These are phyloP conservation scores for Neoascia interrupta DNA, from an alignment of 2,888 invertebrate species.

Conservation along the genomic window DNA sequence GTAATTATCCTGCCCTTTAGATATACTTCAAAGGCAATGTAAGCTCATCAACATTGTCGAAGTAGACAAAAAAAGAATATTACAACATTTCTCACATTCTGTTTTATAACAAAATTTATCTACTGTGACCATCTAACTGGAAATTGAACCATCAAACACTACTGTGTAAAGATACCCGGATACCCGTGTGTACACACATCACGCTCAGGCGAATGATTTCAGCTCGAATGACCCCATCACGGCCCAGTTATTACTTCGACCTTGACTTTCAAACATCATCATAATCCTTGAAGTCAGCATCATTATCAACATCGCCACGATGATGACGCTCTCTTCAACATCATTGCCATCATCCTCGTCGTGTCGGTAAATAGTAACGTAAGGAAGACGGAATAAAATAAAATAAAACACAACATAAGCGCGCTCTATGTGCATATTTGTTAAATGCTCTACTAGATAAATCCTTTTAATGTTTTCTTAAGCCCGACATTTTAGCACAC, in stretches of 20 bases:
- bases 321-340: slow-evolving; percentile 25
- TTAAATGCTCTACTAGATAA: slow-evolving; percentile 50
- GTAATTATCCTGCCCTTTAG: too few species aligned
- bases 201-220: slow-evolving; percentile 10
- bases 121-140: not conserved
- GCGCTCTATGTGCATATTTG: slow-evolving; percentile 42
- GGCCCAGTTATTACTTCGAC: slow-evolving; percentile 34
- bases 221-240: slow-evolving; percentile 11
- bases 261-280: slow-evolving; percentile 53
- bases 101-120: too few species aligned
- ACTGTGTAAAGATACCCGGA: not conserved
- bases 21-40: too few species aligned
- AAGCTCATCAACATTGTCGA: too few species aligned
- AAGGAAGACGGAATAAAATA: slow-evolving; percentile 1
- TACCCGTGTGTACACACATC: too few species aligned
- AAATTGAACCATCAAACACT: slow-evolving; percentile 30
- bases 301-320: slow-evolving; percentile 7
- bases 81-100: too few species aligned
- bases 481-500: slow-evolving; percentile 52
- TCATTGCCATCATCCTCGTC: slow-evolving; percentile 6
- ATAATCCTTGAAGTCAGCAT: slow-evolving; percentile 6
- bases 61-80: too few species aligned
- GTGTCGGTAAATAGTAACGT: not conserved
- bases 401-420: slow-evolving; percentile 2
- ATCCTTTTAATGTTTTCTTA: slow-evolving; percentile 58